Percentiles rank a stretch among this genome's conserved stretches.
These are phyloP conservation scores for Folsomia manolachei DNA, from an alignment of 2,888 invertebrate species.

Conservation along the genomic window DNA sequence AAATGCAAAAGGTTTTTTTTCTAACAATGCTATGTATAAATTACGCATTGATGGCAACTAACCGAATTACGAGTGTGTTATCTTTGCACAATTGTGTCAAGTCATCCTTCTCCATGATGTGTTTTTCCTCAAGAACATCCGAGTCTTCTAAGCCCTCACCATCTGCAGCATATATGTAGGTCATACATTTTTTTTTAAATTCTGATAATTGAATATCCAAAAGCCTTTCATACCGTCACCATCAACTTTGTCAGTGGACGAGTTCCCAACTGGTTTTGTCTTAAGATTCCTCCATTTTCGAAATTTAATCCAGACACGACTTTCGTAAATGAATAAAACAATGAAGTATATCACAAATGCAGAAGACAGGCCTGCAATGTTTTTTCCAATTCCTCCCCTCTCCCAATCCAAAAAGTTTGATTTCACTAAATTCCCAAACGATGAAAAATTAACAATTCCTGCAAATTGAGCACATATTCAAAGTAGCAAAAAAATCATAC, in stretches of 20 bases:
- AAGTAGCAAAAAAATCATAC: conserved; percentile 26
- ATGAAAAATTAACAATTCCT: too few relatives aligned
- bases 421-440: conserved; percentile 39
- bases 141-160: conserved; percentile 6
- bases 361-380: conserved; percentile 37
- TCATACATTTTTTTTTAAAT: neutral
- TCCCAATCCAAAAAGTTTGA: conserved; percentile 46
- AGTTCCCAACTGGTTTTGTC: neutral
- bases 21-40: conserved; percentile 44
- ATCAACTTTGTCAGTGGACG: neutral
- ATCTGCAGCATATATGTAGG: neutral
- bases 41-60: conserved; percentile 3
- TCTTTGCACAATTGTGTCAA: conserved; percentile 25
- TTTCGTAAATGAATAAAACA: conserved; percentile 6
- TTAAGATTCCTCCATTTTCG: neutral
- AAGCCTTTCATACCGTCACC: too few relatives aligned
- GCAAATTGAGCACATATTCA: neutral
- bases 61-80: conserved; percentile 7
- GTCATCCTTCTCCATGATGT: conserved; percentile 31
- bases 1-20: neutral
- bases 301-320: neutral
- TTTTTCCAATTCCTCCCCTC: conserved; percentile 45
- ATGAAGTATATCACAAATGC: conserved; percentile 20
- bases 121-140: conserved; percentile 1
- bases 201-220: too few relatives aligned